phyloP scores from a whole-genome alignment of 2,113 vertebrate species.

The Stegostoma tigrinum region DNA sequence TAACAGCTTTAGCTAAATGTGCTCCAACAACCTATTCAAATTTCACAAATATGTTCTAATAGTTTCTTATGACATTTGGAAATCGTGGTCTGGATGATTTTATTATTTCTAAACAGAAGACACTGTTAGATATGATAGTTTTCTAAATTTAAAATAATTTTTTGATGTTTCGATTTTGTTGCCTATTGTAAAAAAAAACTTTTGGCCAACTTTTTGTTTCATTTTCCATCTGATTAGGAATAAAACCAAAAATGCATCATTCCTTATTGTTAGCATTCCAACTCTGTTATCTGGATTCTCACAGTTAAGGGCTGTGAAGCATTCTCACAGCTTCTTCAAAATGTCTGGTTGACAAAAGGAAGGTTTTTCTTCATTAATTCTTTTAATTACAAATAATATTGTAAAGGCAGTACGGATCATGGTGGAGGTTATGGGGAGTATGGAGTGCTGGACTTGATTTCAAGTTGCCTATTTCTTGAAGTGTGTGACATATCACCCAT shows the following conservation, averaged over 20 bases:
- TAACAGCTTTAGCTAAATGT: conserved; percentile 99
- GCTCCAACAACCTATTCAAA: conserved; percentile 99
- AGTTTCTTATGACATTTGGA: conserved; percentile 95
- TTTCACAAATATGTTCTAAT: conserved; percentile 84
- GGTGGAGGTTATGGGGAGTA: not conserved
- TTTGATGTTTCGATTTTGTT: not conserved
- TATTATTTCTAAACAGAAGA: not conserved
- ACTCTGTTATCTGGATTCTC: not conserved
- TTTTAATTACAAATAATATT: not conserved
- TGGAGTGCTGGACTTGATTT: not conserved
- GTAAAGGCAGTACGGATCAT: not conserved
- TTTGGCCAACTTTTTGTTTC: conserved; percentile 4
- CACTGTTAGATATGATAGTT: not conserved
- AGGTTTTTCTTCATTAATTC: not conserved
- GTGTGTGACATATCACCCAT: not conserved
- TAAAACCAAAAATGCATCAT: not conserved
- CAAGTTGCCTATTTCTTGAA: not conserved
- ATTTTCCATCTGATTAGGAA: not conserved
- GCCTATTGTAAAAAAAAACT: not conserved
- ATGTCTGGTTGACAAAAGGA: not conserved
- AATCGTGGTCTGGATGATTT: not conserved
- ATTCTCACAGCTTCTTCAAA: not conserved
- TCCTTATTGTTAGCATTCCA: not conserved
- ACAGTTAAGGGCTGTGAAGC: not conserved
- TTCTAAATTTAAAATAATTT: conserved; percentile 24